phyloP scores from a whole-genome alignment of 1,140 invertebrate species.

The Diprion similis region DNA sequence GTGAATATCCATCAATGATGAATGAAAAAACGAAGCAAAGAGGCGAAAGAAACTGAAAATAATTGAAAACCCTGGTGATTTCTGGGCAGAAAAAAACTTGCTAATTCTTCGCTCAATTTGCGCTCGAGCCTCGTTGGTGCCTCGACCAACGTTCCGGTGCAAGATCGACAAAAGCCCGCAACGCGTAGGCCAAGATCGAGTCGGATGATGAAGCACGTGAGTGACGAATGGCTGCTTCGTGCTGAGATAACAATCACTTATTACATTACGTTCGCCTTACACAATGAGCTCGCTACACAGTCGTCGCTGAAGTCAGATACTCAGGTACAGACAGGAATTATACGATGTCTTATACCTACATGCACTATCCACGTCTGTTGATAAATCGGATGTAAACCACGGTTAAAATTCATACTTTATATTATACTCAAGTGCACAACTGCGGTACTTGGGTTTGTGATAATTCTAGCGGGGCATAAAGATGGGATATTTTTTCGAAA shows the following conservation, averaged over 20 bases:
- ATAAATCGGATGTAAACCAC: not conserved
- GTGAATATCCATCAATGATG: no score
- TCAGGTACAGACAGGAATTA: not conserved
- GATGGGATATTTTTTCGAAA: no score
- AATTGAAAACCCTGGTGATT: no score
- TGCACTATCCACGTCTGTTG: no score
- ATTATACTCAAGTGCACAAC: no score
- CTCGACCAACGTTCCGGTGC: not conserved
- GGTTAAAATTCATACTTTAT: not conserved
- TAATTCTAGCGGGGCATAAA: no score
- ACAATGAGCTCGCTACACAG: not conserved
- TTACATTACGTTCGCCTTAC: not conserved
- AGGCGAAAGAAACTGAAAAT: no score
- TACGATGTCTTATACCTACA: not conserved
- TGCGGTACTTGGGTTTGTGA: no score
- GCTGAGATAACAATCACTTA: slow-evolving; percentile 5
- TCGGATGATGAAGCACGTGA: slow-evolving; percentile 7
- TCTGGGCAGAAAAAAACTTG: no score
- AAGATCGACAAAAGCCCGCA: not conserved
- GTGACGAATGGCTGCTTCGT: slow-evolving; percentile 4
- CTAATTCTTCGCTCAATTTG: no score
- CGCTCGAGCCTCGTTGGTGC: no score
- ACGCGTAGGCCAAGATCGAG: slow-evolving; percentile 4
- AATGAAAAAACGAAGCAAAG: no score
- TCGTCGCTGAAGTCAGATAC: not conserved